Percentiles rank a stretch among this genome's conserved stretches.
phyloP scores from a whole-genome alignment of 2,113 vertebrate genomes.

The Caracal caracal region DNA sequence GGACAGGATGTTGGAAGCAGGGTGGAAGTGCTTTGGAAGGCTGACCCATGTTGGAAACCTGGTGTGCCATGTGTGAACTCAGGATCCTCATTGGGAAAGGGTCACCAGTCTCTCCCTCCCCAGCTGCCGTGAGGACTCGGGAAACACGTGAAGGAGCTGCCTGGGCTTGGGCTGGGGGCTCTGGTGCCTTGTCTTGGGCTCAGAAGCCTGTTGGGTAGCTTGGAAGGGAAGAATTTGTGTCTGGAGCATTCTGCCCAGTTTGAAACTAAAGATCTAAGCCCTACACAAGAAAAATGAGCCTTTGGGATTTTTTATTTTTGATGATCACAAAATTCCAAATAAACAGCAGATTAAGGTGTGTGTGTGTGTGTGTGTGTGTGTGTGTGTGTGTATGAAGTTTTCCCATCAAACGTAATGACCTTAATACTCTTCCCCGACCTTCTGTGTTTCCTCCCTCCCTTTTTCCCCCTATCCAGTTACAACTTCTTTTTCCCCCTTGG shows the following conservation, averaged over 20 bases:
- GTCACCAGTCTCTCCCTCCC: rapidly evolving
- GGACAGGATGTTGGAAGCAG: background rate
- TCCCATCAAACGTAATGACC: too few species aligned
- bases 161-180: rapidly evolving
- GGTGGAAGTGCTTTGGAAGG: background rate
- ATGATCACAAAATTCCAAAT: background rate
- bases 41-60: background rate
- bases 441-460: background rate
- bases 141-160: background rate
- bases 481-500: background rate
- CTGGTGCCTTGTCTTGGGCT: rapidly evolving
- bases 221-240: background rate
- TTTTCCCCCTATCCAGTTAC: background rate
- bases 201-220: background rate
- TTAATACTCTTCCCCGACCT: background rate
- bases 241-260: background rate
- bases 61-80: background rate
- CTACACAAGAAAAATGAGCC: background rate
- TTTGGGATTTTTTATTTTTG: slow-evolving; percentile 30
- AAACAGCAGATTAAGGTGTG: background rate
- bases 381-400: background rate
- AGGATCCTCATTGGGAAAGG: background rate
- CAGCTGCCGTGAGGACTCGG: background rate
- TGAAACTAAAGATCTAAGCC: background rate
- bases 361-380: rapidly evolving